A percentile compares a stretch with the other conserved stretches of the same genome.
Conservation (phyloP, 1,140 invertebrate species). For the Maniola jurtina region DNA sequence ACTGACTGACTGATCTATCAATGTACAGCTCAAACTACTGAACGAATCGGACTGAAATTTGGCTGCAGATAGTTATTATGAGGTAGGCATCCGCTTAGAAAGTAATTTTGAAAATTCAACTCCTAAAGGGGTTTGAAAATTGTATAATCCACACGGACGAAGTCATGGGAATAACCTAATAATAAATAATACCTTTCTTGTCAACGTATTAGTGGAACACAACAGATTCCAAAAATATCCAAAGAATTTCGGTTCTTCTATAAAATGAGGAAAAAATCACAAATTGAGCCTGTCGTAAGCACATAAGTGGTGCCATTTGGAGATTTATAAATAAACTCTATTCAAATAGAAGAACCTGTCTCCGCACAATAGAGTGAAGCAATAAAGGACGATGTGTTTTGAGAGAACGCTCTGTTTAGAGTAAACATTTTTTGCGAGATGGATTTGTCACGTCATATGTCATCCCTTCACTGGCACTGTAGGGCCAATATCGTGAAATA, state of each 20-base stretch:
- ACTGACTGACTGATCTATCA: no score
- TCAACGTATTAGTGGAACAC: neutral
- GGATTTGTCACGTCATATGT: constrained; percentile 49
- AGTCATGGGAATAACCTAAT: no score
- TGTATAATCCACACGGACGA: no score
- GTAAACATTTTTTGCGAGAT: constrained; percentile 40
- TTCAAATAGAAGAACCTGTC: constrained; percentile 46
- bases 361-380: constrained; percentile 37
- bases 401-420: constrained; percentile 36
- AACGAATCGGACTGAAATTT: no score
- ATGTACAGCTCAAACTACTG: no score
- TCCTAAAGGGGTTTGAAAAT: no score
- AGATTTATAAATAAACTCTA: constrained; percentile 44
- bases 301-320: constrained; percentile 12
- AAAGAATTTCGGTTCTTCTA: neutral
- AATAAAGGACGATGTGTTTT: constrained; percentile 40
- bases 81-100: no score
- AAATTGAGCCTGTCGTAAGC: constrained; percentile 16
- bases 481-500: constrained; percentile 2
- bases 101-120: no score
- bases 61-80: no score
- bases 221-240: neutral
- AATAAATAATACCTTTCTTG: no score
- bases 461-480: constrained; percentile 33
- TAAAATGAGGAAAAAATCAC: neutral